phyloP scores from a whole-genome alignment of 1,140 invertebrate genomes.

The Lepidotrigona ventralis region DNA sequence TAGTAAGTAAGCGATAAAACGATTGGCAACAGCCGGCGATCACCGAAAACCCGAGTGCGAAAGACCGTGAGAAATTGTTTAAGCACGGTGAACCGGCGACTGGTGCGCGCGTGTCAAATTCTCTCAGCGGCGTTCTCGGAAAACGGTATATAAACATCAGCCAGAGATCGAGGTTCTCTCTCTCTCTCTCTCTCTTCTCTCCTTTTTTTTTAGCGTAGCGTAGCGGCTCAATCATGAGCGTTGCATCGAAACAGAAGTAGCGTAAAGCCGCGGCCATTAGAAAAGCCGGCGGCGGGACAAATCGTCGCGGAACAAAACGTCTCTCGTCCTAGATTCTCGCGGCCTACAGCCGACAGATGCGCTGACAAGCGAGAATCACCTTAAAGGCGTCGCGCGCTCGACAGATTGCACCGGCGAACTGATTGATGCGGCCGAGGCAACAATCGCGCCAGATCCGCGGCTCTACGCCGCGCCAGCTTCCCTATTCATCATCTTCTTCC shows the following conservation, averaged over 20 bases:
- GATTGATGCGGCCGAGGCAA: constrained; percentile 79
- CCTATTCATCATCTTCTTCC: constrained; percentile 77
- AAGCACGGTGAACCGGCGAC: constrained; percentile 24
- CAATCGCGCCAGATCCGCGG: constrained; percentile 74
- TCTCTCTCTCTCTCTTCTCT: not conserved
- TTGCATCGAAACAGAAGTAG: constrained; percentile 60
- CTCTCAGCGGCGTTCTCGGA: constrained; percentile 14
- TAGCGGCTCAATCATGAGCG: constrained; percentile 57
- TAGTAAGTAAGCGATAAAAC: not conserved
- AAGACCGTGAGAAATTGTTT: constrained; percentile 34
- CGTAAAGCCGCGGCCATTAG: constrained; percentile 62
- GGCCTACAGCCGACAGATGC: constrained; percentile 69
- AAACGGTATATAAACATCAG: constrained; percentile 45
- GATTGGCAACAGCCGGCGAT: constrained; percentile 9
- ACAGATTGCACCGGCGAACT: constrained; percentile 70
- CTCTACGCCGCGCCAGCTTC: constrained; percentile 76
- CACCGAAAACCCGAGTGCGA: constrained; percentile 11
- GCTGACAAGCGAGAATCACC: constrained; percentile 75
- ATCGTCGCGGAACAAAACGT: constrained; percentile 62
- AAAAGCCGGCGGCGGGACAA: constrained; percentile 59
- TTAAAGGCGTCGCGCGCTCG: constrained; percentile 70
- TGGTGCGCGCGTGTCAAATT: constrained; percentile 30
- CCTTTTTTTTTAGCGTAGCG: constrained; percentile 24
- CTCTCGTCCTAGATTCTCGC: constrained; percentile 72
- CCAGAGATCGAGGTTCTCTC: not conserved